phyloP scores from a whole-genome alignment of 2,113 vertebrate species.

The Ophthalmolycus amberensis region DNA sequence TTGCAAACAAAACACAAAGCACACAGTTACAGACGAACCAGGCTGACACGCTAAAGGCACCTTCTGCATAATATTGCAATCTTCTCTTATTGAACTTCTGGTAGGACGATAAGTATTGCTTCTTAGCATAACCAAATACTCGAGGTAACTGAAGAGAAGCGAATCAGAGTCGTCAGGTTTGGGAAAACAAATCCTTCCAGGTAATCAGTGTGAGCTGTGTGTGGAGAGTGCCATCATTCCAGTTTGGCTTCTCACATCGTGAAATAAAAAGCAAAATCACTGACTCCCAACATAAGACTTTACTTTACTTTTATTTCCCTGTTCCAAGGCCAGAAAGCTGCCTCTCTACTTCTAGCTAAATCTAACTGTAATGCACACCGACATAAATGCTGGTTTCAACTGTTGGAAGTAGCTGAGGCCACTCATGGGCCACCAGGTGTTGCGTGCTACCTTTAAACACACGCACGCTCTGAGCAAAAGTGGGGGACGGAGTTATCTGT shows the following conservation, averaged over 20 bases:
- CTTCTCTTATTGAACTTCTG: no score
- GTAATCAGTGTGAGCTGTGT: constrained; percentile 22
- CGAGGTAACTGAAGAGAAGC: constrained; percentile 17
- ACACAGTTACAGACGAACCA: no score
- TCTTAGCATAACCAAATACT: constrained; percentile 7
- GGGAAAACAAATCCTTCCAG: constrained; percentile 11
- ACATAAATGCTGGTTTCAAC: neutral
- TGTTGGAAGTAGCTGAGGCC: neutral
- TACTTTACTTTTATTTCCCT: neutral
- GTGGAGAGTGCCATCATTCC: constrained; percentile 4
- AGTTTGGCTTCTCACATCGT: constrained; percentile 1
- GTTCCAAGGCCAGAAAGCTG: neutral
- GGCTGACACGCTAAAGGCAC: no score
- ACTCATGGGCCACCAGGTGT: neutral
- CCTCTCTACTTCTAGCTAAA: neutral
- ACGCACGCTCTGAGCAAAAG: neutral
- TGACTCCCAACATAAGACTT: neutral
- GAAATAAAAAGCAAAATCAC: neutral
- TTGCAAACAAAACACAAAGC: no score
- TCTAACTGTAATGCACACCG: neutral
- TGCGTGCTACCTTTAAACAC: no score
- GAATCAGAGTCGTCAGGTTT: constrained; percentile 6
- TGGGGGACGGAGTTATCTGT: neutral
- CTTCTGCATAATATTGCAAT: no score
- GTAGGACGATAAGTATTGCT: no score